These are phyloP conservation scores for Sebastes cheni DNA, from an alignment of 2,797 vertebrate species.

Conservation along the genomic window DNA sequence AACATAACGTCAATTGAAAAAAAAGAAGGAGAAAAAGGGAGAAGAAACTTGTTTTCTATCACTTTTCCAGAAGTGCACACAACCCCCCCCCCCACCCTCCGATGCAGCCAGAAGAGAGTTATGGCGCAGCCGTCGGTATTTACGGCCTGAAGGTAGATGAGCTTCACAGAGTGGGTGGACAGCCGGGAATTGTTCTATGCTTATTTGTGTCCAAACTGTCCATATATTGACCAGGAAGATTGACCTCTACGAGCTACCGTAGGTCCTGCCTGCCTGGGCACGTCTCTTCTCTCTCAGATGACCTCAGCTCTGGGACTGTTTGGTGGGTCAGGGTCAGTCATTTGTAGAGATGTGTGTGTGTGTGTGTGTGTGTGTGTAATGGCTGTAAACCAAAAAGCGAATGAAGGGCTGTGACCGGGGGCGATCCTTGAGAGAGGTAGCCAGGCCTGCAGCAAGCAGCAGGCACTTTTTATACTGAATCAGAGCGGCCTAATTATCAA, in stretches of 20 bases:
- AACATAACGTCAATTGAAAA: neutral
- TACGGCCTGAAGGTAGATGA: constrained; percentile 56
- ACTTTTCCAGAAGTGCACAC: neutral
- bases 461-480: constrained; percentile 34
- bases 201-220: constrained; percentile 71
- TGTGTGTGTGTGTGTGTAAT: neutral
- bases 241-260: constrained; percentile 65
- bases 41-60: neutral
- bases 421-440: constrained; percentile 42
- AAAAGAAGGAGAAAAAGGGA: no score
- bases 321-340: constrained; percentile 25
- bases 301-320: constrained; percentile 11
- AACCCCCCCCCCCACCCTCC: neutral
- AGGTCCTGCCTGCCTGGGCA: constrained; percentile 38
- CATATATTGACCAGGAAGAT: constrained; percentile 70
- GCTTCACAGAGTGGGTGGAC: constrained; percentile 56
- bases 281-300: constrained; percentile 20
- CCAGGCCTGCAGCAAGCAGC: constrained; percentile 46
- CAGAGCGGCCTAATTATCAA: constrained; percentile 35
- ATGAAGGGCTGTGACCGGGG: constrained; percentile 45
- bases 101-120: constrained; percentile 59
- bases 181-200: constrained; percentile 54
- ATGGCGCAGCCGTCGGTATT: constrained; percentile 62
- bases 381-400: constrained; percentile 42
- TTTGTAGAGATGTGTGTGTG: constrained; percentile 9